A percentile compares a stretch with the other conserved stretches of the same genome.
phyloP scores from a whole-genome alignment of 2,888 invertebrate species.

The Microctonus aethiopoides region DNA sequence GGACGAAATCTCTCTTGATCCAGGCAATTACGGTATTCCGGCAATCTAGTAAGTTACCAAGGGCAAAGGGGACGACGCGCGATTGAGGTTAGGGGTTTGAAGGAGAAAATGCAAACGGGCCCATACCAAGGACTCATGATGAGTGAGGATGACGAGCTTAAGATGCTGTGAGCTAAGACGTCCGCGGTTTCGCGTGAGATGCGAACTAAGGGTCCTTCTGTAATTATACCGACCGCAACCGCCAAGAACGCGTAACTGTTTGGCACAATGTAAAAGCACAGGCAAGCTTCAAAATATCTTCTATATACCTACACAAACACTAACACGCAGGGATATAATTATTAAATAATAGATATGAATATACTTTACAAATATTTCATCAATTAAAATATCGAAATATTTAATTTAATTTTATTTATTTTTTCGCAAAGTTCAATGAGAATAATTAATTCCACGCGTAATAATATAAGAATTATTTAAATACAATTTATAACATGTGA shows the following conservation, averaged over 20 bases:
- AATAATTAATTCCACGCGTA: too few relatives aligned
- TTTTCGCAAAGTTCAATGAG: too few relatives aligned
- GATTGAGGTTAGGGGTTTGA: slow-evolving; percentile 32
- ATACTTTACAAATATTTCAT: slow-evolving; percentile 28
- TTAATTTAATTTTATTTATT: too few relatives aligned
- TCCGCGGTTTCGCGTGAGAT: slow-evolving; percentile 62
- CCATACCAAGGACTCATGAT: slow-evolving; percentile 21
- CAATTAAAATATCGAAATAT: neutral
- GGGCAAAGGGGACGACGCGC: slow-evolving; percentile 34
- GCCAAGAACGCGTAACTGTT: slow-evolving; percentile 49
- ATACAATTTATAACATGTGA: neutral
- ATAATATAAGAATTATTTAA: neutral
- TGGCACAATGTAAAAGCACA: slow-evolving; percentile 3
- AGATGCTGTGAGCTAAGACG: slow-evolving; percentile 59
- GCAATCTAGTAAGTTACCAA: slow-evolving; percentile 48
- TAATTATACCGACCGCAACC: slow-evolving; percentile 66
- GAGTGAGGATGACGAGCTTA: slow-evolving; percentile 38
- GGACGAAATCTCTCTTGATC: slow-evolving; percentile 42
- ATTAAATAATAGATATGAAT: slow-evolving; percentile 33
- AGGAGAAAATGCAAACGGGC: slow-evolving; percentile 32
- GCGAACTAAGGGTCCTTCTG: slow-evolving; percentile 59
- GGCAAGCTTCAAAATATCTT: neutral
- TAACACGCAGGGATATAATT: neutral
- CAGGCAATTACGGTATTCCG: slow-evolving; percentile 54
- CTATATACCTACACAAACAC: neutral